A percentile compares a stretch with the other conserved stretches of the same genome.
Conservation (phyloP, 2,113 vertebrate genomes). For the Forbesichthys papilliferus region DNA sequence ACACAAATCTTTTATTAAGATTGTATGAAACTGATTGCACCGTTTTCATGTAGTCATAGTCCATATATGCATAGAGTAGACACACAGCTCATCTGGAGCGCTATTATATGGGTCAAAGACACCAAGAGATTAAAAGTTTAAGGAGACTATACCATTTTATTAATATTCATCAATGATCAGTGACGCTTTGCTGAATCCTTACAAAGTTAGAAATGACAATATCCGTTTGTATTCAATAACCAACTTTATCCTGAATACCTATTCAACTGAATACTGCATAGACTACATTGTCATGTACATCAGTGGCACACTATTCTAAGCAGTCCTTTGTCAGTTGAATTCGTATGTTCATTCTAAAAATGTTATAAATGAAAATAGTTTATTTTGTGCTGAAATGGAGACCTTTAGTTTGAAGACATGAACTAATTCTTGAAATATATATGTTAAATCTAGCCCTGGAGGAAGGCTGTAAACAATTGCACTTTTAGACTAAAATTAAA, state of each 20-base stretch:
- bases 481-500: slow-evolving; percentile 27
- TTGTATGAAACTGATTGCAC: not conserved
- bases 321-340: slow-evolving; percentile 13
- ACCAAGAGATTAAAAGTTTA: slow-evolving; percentile 32
- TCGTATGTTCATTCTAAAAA: slow-evolving; percentile 18
- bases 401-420: slow-evolving; percentile 7
- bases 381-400: slow-evolving; percentile 7
- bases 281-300: not conserved
- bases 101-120: too few relatives aligned
- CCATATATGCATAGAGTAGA: too few relatives aligned
- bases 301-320: slow-evolving; percentile 10
- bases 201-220: slow-evolving; percentile 32
- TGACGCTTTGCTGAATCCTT: slow-evolving; percentile 16
- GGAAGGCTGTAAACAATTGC: not conserved
- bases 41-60: too few relatives aligned
- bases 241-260: slow-evolving; percentile 13
- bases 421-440: slow-evolving; percentile 17
- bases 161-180: slow-evolving; percentile 11
- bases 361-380: not conserved
- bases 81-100: not conserved
- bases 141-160: slow-evolving; percentile 31
- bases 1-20: not conserved
- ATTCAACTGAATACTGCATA: not conserved
- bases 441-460: not conserved
- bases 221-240: slow-evolving; percentile 27